These are phyloP conservation scores for Homarus americanus DNA, from an alignment of 1,140 invertebrate genomes.

Conservation along the genomic window DNA sequence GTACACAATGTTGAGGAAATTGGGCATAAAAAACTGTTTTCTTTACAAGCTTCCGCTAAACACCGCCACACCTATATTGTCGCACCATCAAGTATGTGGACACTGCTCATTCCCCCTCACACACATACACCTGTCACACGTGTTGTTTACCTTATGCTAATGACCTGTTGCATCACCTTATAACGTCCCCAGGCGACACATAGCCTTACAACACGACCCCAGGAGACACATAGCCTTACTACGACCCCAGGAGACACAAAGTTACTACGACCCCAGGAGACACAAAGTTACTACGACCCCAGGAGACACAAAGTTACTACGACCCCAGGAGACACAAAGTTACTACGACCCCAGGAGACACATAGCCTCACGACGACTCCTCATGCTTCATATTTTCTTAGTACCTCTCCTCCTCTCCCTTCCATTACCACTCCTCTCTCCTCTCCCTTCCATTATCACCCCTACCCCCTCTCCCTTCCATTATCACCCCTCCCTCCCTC, in stretches of 20 bases:
- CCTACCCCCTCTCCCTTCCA: too few relatives aligned
- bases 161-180: slow-evolving; percentile 28
- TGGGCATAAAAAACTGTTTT: slow-evolving; percentile 61
- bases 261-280: too few relatives aligned
- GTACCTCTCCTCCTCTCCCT: background rate
- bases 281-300: too few relatives aligned
- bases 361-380: background rate
- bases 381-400: too few relatives aligned
- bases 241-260: background rate
- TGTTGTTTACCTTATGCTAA: slow-evolving; percentile 54
- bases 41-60: slow-evolving; percentile 54
- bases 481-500: too few relatives aligned
- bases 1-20: slow-evolving; percentile 51
- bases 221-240: background rate
- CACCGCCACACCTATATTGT: slow-evolving; percentile 46
- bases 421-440: too few relatives aligned
- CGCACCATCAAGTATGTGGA: slow-evolving; percentile 39
- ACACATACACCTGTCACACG: too few relatives aligned
- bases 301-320: too few relatives aligned
- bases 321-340: background rate
- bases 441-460: too few relatives aligned
- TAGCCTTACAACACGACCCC: background rate
- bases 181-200: background rate
- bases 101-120: slow-evolving; percentile 4
- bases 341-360: background rate